Evolutionary conservation across 2,888 invertebrate species (phyloP).

Genomic region (Scotopteryx bipunctaria): DNA sequence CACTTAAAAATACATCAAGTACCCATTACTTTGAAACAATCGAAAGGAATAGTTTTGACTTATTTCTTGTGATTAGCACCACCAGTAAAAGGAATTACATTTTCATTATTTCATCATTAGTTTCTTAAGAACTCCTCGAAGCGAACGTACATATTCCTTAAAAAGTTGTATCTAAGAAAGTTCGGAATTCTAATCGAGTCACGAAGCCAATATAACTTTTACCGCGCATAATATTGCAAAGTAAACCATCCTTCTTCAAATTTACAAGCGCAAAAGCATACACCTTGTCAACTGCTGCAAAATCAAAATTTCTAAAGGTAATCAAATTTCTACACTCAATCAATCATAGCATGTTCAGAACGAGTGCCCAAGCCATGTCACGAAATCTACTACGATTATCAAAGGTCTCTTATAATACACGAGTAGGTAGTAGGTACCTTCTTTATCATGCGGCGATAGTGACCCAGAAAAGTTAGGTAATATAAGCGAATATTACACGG

Average conservation of each 20-base stretch:
- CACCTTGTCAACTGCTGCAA: background rate
- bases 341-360: background rate
- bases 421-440: background rate
- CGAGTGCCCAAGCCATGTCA: too few species aligned
- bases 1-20: background rate
- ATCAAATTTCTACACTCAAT: background rate
- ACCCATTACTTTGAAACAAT: too few species aligned
- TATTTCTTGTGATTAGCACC: too few species aligned
- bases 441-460: too few species aligned
- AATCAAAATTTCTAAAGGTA: background rate
- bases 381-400: background rate
- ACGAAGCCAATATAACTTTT: slow-evolving; percentile 18
- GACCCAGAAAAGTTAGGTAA: slow-evolving; percentile 2
- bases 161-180: slow-evolving; percentile 15
- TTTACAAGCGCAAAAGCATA: background rate
- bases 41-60: too few species aligned
- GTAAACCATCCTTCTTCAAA: background rate
- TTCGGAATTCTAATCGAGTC: slow-evolving; percentile 6
- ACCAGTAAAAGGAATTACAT: background rate
- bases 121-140: background rate
- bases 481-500: background rate
- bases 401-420: background rate
- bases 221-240: background rate
- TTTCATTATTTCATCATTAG: background rate
- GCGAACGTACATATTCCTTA: slow-evolving; percentile 6